These are phyloP conservation scores for Arrhamphus sclerolepis DNA, from an alignment of 2,797 vertebrate genomes.

Conservation along the genomic window DNA sequence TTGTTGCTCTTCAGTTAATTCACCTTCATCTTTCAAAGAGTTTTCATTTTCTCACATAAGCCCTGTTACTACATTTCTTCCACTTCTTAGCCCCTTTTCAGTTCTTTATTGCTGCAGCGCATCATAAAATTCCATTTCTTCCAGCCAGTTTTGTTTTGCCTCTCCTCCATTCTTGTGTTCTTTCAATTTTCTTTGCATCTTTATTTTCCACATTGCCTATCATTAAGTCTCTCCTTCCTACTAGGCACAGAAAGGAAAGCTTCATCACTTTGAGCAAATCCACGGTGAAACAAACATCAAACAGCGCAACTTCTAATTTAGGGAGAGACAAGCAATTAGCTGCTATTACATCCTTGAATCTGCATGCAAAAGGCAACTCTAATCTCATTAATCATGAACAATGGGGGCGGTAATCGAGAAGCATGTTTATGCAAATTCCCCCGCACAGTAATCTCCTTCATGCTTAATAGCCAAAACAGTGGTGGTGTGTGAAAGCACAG, in stretches of 20 bases:
- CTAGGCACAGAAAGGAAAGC: conserved; percentile 12
- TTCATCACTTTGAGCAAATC: conserved; percentile 44
- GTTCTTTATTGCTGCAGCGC: conserved; percentile 25
- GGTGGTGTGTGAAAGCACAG: conserved; percentile 51
- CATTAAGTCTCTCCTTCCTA: conserved; percentile 18
- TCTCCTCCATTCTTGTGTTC: conserved; percentile 9
- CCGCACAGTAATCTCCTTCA: conserved; percentile 61
- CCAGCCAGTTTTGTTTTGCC: conserved; percentile 14
- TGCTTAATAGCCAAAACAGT: conserved; percentile 62
- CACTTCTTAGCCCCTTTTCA: conserved; percentile 9
- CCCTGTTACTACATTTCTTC: not conserved
- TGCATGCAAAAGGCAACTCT: conserved; percentile 50
- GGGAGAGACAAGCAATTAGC: conserved; percentile 74
- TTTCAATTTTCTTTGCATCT: conserved; percentile 32
- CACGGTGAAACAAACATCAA: conserved; percentile 60
- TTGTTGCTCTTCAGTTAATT: not conserved
- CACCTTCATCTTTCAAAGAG: conserved; percentile 9
- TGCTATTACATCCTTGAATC: conserved; percentile 66
- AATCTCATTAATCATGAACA: conserved; percentile 79
- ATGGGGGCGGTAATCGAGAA: conserved; percentile 69
- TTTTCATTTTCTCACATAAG: conserved; percentile 23
- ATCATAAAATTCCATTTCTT: conserved; percentile 33
- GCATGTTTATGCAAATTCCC: conserved; percentile 75
- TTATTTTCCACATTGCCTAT: conserved; percentile 26
- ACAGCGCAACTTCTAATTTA: conserved; percentile 65